phyloP scores from a whole-genome alignment of 1,140 invertebrate species.

The Drosophila chauvacae region DNA sequence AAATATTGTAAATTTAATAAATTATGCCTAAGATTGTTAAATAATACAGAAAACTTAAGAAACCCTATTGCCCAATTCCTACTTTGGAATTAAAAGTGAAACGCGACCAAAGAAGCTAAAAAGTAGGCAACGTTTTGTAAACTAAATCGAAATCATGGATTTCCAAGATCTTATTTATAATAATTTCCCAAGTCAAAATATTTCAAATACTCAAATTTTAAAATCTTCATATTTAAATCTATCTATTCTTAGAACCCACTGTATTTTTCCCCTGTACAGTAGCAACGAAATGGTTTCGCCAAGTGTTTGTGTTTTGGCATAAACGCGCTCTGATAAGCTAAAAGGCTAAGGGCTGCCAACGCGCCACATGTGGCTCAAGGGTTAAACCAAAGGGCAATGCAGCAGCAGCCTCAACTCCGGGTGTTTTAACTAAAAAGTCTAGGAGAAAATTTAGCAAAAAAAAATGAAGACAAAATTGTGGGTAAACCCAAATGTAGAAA shows the following conservation, averaged over 20 bases:
- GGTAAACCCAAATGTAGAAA: constrained; percentile 20
- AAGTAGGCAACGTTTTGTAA: not conserved
- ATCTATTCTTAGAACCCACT: not conserved
- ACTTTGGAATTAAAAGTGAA: not conserved
- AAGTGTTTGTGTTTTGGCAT: constrained; percentile 57
- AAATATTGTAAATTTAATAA: not conserved
- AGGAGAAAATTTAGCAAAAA: constrained; percentile 59
- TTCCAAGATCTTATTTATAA: too few relatives aligned
- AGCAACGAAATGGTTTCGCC: constrained; percentile 28
- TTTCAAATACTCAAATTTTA: not conserved
- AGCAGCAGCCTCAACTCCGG: constrained; percentile 2
- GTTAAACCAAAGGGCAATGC: constrained; percentile 45
- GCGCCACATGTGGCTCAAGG: constrained; percentile 38
- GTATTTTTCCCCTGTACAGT: constrained; percentile 3
- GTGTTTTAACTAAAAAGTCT: constrained; percentile 37
- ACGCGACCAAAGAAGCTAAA: not conserved
- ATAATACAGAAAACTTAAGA: not conserved
- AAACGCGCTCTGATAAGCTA: constrained; percentile 74
- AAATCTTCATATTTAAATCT: not conserved
- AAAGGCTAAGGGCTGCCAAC: constrained; percentile 59
- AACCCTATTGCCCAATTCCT: not conserved
- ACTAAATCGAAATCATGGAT: not conserved
- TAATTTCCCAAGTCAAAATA: not conserved
- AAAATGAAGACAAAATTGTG: not conserved
- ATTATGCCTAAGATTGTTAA: not conserved